Evolutionary conservation across 2,888 invertebrate genomes (phyloP).

Genomic region (Chironomus riparius): DNA sequence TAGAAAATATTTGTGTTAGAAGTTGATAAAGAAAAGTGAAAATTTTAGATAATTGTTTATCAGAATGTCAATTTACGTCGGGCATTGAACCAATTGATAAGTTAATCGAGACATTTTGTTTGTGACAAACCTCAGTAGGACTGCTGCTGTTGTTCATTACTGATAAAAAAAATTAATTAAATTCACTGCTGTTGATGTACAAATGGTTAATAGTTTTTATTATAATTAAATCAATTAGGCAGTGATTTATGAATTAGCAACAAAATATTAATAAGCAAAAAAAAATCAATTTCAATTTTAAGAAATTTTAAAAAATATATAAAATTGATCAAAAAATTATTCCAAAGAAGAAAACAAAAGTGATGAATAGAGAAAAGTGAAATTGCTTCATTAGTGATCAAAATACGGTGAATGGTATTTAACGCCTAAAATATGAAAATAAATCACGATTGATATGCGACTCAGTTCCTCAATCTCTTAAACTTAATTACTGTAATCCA

Average conservation of each 20-base stretch:
- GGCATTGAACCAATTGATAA: too few relatives aligned
- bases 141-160: too few relatives aligned
- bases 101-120: too few relatives aligned
- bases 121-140: too few relatives aligned
- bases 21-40: too few relatives aligned
- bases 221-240: neutral
- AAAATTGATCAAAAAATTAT: neutral
- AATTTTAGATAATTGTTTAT: too few relatives aligned
- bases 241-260: too few relatives aligned
- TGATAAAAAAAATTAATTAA: neutral
- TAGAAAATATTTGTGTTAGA: neutral
- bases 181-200: neutral
- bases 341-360: neutral
- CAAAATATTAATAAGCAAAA: neutral
- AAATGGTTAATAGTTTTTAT: neutral
- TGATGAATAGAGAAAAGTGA: constrained; percentile 10
- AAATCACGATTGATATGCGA: neutral
- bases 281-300: neutral
- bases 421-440: neutral
- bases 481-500: neutral
- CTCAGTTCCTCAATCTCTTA: neutral
- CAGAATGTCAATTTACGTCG: too few relatives aligned
- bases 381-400: constrained; percentile 19
- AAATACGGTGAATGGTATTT: neutral
- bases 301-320: neutral